Base-by-base conservation (phyloP, 2,888 invertebrate species). In the Copidosoma aretas region DNA sequence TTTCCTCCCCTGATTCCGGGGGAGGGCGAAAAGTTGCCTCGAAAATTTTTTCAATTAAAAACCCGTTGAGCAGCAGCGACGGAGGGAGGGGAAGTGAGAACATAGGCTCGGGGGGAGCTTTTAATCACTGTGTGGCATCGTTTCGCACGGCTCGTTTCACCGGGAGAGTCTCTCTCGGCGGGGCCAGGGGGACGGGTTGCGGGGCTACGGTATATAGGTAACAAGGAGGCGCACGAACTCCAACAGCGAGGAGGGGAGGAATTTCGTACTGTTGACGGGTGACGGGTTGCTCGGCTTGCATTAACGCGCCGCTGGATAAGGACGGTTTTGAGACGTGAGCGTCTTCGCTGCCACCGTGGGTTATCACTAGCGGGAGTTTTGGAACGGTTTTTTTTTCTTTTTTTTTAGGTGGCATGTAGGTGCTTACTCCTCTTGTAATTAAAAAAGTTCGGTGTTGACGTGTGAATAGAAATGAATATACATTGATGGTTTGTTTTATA, bases 31-130 rank as follows among this genome's bases (percentile, higher is more conserved):
- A 77, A 78, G 79, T 80, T 79, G 73, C 76, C 75, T 73, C 76
- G 76, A 15, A 80, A 80, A 77, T 82, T 81, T 81, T 81, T 81
- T 80, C 80, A 81, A 80, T 81, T 80, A 81, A 80, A 81, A 80
- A 78, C 52, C 51, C 64, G 60, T 54, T 62, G 67, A 66, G 32
- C 32, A n/a, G n/a, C n/a, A n/a, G n/a, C n/a, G n/a, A n/a, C n/a
- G n/a, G n/a, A n/a, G 61, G 62, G 56, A 65, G 66, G 52, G 58
- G 56, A 60, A 25, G 43, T n/a, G 25, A 22, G 65, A 56, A 41
- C 43, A 49, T 14, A 21, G 41, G 21, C 21, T 19, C 19, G 24
- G 25, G 60, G 39, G 68, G 71, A 67, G 65, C 65, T 81, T 81
- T 81, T 81, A 81, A 81, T 81, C 81, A 81, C 79, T 80, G 79